Evolutionary conservation across 2,113 vertebrate genomes (phyloP).

Genomic region (Pachypanchax playfairii): DNA sequence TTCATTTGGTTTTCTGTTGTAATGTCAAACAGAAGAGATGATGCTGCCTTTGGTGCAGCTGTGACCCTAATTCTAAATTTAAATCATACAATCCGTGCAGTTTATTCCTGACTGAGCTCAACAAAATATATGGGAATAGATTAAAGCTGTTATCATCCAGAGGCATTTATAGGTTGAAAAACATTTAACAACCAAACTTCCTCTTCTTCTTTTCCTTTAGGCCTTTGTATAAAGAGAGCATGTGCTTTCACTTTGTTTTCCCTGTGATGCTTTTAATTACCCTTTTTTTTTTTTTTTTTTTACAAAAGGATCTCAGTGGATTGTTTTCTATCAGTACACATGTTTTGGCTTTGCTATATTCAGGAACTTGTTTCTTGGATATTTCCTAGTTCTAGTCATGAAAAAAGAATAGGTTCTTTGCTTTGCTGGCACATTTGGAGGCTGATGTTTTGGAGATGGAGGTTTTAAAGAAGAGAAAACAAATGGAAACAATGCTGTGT

Average conservation of each 20-base stretch:
- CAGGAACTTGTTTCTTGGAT: conserved; percentile 3
- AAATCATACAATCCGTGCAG: conserved; percentile 3
- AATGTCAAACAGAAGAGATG: neutral
- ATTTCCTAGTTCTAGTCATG: conserved; percentile 1
- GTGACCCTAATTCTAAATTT: conserved; percentile 31
- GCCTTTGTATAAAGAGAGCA: conserved; percentile 42
- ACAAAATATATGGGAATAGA: neutral
- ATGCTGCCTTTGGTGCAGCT: conserved; percentile 22
- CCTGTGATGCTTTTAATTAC: conserved; percentile 22
- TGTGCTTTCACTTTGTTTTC: conserved; percentile 32
- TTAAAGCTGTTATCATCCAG: conserved; percentile 8
- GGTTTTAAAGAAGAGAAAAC: neutral
- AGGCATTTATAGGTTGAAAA: conserved; percentile 15
- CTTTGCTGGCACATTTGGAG: neutral
- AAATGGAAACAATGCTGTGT: neutral
- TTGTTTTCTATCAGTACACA: conserved; percentile 7
- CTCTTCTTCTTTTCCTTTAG: conserved; percentile 25
- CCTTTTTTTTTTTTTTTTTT: too few relatives aligned
- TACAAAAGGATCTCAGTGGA: too few relatives aligned
- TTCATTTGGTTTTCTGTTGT: neutral
- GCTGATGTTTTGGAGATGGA: conserved; percentile 24
- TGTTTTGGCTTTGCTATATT: conserved; percentile 3
- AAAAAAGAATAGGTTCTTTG: neutral
- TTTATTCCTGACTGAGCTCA: conserved; percentile 23
- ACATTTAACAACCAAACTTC: neutral